A percentile compares a stretch with the other conserved stretches of the same genome.
Conservation (phyloP, 2,888 invertebrate species). For the Priocnemis perturbator region DNA sequence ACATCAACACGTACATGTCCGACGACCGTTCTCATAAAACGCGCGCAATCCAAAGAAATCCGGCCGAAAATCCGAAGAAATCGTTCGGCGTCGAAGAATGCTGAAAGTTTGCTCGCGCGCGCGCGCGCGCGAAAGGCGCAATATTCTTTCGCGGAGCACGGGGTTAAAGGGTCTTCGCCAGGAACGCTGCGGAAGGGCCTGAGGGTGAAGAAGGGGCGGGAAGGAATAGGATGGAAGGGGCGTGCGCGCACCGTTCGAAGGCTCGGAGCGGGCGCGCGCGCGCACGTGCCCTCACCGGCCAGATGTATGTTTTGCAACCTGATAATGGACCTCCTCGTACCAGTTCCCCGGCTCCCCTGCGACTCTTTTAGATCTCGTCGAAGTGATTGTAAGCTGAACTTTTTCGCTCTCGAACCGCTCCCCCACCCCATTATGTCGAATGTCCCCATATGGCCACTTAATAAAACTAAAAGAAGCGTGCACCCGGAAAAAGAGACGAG, state of each 20-base stretch:
- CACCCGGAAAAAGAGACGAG: constrained; percentile 30
- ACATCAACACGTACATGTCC: too few relatives aligned
- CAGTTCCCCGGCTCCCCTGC: constrained; percentile 66
- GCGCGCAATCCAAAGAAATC: too few relatives aligned
- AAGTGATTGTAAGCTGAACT: constrained; percentile 70
- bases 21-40: too few relatives aligned
- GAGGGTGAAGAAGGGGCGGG: not conserved
- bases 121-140: not conserved
- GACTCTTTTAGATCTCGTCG: constrained; percentile 71
- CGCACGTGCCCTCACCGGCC: constrained; percentile 69
- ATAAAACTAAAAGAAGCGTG: constrained; percentile 51
- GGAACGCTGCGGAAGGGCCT: not conserved
- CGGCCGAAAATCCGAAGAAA: too few relatives aligned
- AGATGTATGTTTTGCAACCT: constrained; percentile 74
- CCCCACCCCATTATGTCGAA: constrained; percentile 60
- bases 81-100: not conserved
- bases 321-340: constrained; percentile 71
- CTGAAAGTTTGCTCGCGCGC: too few relatives aligned
- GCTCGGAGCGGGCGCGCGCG: too few relatives aligned
- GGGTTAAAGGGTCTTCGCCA: too few relatives aligned
- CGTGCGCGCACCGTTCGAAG: constrained; percentile 61
- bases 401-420: constrained; percentile 63
- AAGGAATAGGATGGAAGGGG: constrained; percentile 50
- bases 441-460: constrained; percentile 72
- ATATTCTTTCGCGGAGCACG: too few relatives aligned